phyloP scores from a whole-genome alignment of 1,140 invertebrate species.

The Globodera ellingtonae region DNA sequence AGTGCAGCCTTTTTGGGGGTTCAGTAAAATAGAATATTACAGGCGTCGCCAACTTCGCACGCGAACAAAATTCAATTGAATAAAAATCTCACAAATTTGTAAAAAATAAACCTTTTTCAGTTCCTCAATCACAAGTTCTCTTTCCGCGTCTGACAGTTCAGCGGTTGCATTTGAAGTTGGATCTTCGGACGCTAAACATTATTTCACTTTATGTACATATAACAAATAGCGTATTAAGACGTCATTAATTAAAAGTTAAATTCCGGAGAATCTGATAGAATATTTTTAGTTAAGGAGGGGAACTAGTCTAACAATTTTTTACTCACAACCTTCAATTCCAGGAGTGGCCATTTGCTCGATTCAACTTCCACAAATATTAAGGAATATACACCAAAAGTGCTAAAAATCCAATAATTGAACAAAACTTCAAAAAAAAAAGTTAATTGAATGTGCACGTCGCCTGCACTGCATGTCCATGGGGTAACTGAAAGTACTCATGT shows the following conservation, averaged over 20 bases:
- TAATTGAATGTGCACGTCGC: too few relatives aligned
- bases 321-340: conserved; percentile 51
- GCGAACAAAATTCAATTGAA: neutral
- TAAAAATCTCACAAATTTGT: neutral
- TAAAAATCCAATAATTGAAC: too few relatives aligned
- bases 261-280: neutral
- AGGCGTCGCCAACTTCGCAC: neutral
- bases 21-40: too few relatives aligned
- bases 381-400: neutral
- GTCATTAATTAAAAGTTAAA: neutral
- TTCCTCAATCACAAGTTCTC: conserved; percentile 61
- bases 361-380: neutral
- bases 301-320: conserved; percentile 39
- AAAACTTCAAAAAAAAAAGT: too few relatives aligned
- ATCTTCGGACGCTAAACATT: conserved; percentile 45
- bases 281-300: conserved; percentile 1
- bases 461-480: too few relatives aligned
- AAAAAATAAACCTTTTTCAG: conserved; percentile 56
- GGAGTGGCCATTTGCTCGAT: conserved; percentile 51
- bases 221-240: conserved; percentile 1
- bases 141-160: conserved; percentile 60
- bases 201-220: conserved; percentile 3
- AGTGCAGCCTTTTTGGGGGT: too few relatives aligned
- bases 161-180: conserved; percentile 36
- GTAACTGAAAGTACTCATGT: too few relatives aligned